Conservation (phyloP, 2,113 vertebrate species). For the Pteronura brasiliensis region DNA sequence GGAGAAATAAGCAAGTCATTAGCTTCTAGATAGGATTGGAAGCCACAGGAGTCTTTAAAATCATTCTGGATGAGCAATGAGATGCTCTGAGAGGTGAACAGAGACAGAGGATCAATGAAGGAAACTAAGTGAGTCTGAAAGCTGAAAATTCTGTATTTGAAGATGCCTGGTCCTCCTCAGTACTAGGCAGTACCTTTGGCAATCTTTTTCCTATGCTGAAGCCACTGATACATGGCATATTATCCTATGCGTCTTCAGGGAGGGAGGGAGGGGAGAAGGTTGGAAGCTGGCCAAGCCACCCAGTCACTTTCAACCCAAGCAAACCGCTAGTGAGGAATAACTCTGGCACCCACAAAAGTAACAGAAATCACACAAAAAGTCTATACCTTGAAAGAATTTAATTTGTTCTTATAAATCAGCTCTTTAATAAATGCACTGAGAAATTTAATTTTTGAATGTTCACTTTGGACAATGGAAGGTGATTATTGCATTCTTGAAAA, state of each 20-base stretch:
- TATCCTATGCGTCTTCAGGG: neutral
- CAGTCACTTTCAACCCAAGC: neutral
- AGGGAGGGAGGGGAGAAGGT: neutral
- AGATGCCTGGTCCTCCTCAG: neutral
- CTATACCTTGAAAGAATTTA: neutral
- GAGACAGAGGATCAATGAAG: neutral
- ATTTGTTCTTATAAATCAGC: neutral
- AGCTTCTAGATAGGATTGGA: neutral
- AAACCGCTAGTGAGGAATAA: neutral
- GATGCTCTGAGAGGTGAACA: neutral
- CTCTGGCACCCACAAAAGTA: rapidly evolving
- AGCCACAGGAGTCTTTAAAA: neutral
- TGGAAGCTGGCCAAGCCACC: rapidly evolving
- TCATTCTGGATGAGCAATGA: neutral
- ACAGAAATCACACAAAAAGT: neutral
- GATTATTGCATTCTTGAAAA: neutral
- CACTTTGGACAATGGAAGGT: neutral
- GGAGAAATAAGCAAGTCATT: neutral
- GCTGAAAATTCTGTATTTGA: neutral
- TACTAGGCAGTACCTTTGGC: neutral
- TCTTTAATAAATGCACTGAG: neutral
- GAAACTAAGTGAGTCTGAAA: neutral
- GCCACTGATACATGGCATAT: neutral
- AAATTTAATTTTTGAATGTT: neutral
- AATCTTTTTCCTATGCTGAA: neutral